These are phyloP conservation scores for Tetragonisca angustula DNA, from an alignment of 2,888 invertebrate genomes.

Conservation along the genomic window DNA sequence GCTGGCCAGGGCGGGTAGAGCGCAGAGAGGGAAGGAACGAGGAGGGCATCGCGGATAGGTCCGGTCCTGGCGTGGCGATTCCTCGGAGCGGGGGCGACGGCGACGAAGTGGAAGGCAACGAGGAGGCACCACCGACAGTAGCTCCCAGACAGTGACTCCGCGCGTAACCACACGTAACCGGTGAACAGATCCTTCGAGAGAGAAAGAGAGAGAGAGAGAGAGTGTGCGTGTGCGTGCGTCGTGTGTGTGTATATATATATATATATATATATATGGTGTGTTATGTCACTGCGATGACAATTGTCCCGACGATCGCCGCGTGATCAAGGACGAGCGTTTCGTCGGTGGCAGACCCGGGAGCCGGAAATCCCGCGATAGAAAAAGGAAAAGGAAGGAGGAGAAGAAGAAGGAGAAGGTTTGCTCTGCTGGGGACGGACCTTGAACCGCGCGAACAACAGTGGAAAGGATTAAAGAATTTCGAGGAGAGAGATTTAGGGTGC, in stretches of 20 bases:
- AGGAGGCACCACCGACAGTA: slow-evolving; percentile 78
- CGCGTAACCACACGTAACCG: slow-evolving; percentile 68
- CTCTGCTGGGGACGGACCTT: slow-evolving; percentile 19
- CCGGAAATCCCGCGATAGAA: background rate
- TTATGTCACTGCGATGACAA: slow-evolving; percentile 74
- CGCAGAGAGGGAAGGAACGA: too few relatives aligned
- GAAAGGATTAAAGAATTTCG: slow-evolving; percentile 45
- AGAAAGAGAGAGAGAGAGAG: background rate
- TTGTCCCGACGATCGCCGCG: slow-evolving; percentile 9
- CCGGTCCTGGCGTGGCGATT: slow-evolving; percentile 65
- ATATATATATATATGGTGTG: too few relatives aligned
- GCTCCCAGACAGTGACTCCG: slow-evolving; percentile 80
- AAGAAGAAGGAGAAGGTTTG: background rate
- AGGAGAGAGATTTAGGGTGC: slow-evolving; percentile 53
- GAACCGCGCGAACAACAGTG: slow-evolving; percentile 1
- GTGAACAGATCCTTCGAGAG: slow-evolving; percentile 34
- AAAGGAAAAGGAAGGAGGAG: too few relatives aligned
- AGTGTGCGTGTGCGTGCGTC: background rate
- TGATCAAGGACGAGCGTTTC: slow-evolving; percentile 25
- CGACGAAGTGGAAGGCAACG: slow-evolving; percentile 75
- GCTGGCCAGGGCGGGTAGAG: too few relatives aligned
- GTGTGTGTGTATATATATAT: background rate
- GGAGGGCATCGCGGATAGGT: slow-evolving; percentile 32
- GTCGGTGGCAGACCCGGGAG: too few relatives aligned
- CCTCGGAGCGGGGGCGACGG: slow-evolving; percentile 70